A percentile compares a stretch with the other conserved stretches of the same genome.
Conservation (phyloP, 2,888 invertebrate species). For the Elysia crispata region DNA sequence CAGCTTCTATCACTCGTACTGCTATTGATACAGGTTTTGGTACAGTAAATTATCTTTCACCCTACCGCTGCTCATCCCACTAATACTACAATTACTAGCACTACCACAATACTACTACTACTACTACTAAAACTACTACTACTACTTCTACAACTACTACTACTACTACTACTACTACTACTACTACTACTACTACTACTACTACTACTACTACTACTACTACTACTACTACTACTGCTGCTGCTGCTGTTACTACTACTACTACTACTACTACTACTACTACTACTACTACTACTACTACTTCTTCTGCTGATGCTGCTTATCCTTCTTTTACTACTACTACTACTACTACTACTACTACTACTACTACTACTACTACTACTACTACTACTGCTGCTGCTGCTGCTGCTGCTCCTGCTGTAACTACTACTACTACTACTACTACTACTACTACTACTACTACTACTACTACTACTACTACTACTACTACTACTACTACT, state of each 20-base stretch:
- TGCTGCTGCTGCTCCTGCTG: neutral
- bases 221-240: constrained; percentile 29
- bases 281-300: constrained; percentile 29
- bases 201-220: constrained; percentile 28
- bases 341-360: neutral
- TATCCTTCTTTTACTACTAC: constrained; percentile 21
- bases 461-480: constrained; percentile 26
- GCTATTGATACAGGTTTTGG: no score
- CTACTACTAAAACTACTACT: no score
- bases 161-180: constrained; percentile 17
- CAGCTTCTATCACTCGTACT: no score
- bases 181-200: constrained; percentile 30
- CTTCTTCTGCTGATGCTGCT: no score
- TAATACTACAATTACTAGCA: neutral
- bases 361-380: constrained; percentile 10
- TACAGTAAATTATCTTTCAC: no score
- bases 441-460: constrained; percentile 23
- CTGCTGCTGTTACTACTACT: neutral
- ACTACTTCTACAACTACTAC: constrained; percentile 4
- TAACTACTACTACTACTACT: constrained; percentile 39
- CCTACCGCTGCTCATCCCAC: neutral
- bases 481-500: constrained; percentile 30
- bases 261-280: constrained; percentile 32
- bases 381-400: no score
- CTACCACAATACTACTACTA: no score